Base-by-base conservation (phyloP, 2,113 vertebrate species). In the Gambusia affinis region DNA sequence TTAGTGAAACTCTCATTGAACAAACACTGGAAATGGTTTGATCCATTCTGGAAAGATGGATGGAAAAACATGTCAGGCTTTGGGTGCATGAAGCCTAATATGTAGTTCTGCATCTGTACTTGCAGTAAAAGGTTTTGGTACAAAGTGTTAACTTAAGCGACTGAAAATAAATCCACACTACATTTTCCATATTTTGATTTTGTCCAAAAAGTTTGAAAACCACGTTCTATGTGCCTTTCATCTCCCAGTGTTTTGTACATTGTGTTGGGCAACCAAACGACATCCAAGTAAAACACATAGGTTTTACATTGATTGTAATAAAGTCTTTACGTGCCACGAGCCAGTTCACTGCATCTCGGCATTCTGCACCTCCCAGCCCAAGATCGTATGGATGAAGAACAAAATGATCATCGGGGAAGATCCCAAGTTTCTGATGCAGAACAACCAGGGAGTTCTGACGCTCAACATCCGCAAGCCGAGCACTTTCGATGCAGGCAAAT, bases 301-400 rank as follows among this genome's bases (percentile, higher is more conserved):
- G 2, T 33, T 33, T 33, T 31, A 3, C 30, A 30, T 31, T 31
- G 30, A 30, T 54, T 24, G 51, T 24, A 10, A 24, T 24, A 67
- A 29, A 60, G 42, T n/a, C 22, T 37, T 68, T 19, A 27, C 17
- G 2, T 61, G 17, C 31, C 66, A n/a, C 15, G 31, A 60, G 4
- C 22, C n/a, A 24, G 10, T 57, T 57, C 24, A 57, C 22, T n/a
- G 51, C 6, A 57, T 70, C 39, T 60, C 67, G 4, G 24, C 29
- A 54, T 64, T 67, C 17, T 60, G 27, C 15, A 1, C 12, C 33
- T 80, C 8, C 22, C 71, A 98, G 96, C 97, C 97, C 0, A 97
- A 96, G 81, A 95, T 98, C 62, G 73, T 94, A 65, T 98, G 97
- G 97, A 95, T 96, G 95, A 97, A 97, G 91, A 97, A 97, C 88